Percentiles rank a stretch among this genome's conserved stretches.
phyloP scores from a whole-genome alignment of 2,888 invertebrate species.

The Eledona agricola region DNA sequence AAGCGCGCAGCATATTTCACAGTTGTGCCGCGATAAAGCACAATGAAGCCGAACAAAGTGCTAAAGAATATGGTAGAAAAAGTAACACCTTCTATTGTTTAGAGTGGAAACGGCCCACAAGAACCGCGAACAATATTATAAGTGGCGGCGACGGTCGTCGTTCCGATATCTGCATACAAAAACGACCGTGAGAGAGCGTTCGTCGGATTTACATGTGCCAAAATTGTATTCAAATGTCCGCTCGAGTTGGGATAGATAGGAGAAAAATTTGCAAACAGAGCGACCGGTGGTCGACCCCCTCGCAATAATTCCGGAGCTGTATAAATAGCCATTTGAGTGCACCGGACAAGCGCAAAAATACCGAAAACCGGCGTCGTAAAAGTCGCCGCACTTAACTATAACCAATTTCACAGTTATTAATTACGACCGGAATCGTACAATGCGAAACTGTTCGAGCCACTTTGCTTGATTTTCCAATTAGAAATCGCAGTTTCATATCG shows the following conservation, averaged over 20 bases:
- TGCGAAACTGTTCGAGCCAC: conserved; percentile 21
- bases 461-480: conserved; percentile 31
- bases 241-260: conserved; percentile 22
- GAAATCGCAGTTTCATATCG: conserved; percentile 17
- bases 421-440: conserved; percentile 18
- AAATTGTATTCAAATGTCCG: conserved; percentile 58
- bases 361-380: conserved; percentile 19
- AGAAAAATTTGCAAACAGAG: conserved; percentile 34
- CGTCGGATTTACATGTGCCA: conserved; percentile 57
- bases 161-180: conserved; percentile 55
- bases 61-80: conserved; percentile 42
- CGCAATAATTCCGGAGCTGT: conserved; percentile 25
- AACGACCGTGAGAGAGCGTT: conserved; percentile 35
- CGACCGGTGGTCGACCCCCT: conserved; percentile 17
- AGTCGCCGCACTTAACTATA: conserved; percentile 8
- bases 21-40: no score
- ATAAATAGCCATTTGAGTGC: conserved; percentile 24
- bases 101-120: conserved; percentile 47
- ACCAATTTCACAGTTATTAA: conserved; percentile 34
- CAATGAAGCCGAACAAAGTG: conserved; percentile 32
- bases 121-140: conserved; percentile 53
- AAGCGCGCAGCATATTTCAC: no score
- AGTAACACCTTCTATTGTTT: conserved; percentile 57
- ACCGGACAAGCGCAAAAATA: conserved; percentile 14
- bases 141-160: conserved; percentile 54